Base-by-base conservation (phyloP, 2,797 vertebrate species). In the Sphenopsis melanotis region DNA sequence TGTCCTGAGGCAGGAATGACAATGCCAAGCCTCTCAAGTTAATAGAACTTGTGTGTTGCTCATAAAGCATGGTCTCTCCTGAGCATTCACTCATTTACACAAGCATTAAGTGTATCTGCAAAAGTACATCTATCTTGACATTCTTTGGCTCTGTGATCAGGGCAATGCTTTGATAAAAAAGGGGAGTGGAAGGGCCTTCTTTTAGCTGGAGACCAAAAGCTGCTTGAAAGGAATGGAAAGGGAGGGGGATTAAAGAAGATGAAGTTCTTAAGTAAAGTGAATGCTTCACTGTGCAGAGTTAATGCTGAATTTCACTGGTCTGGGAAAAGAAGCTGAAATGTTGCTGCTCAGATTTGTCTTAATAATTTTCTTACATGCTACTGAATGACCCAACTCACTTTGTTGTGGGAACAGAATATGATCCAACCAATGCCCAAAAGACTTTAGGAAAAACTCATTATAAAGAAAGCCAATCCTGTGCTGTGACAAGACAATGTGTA, bases 161-260 rank as follows among this genome's bases (percentile, higher is more conserved):
- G 47, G 30, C 32, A 82, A 57, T 18, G n/a, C 30, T 89, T 79
- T 95, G 69, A 79, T 76, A 50, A 75, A 85, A 89, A 89, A 61
- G 7, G 17, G 23, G 44, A 75, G 12, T 44, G 77, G 89, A 88
- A 79, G 29, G 47, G 17, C 34, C 52, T 90, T 90, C 49, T 59
- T 94, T 82, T 95, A 93, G 86, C 92, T 91, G 63, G 90, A 90
- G 74, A 83, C 36, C n/a, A 72, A 92, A 87, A 68, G 34, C 59
- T 84, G 32, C 66, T 84, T 74, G 70, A 80, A 95, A 56, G 74
- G 88, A 90, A 83, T 66, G n/a, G 53, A 81, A 75, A 86, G 44
- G 37, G 75, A 90, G 76, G 15, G 37, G 3, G 12, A 59, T 89
- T 74, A 79, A 80, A 61, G 47, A 88, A 79, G 86, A 81, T 69